Conservation (phyloP, 2,113 vertebrate genomes). For the Machaerirhynchus nigripectus region DNA sequence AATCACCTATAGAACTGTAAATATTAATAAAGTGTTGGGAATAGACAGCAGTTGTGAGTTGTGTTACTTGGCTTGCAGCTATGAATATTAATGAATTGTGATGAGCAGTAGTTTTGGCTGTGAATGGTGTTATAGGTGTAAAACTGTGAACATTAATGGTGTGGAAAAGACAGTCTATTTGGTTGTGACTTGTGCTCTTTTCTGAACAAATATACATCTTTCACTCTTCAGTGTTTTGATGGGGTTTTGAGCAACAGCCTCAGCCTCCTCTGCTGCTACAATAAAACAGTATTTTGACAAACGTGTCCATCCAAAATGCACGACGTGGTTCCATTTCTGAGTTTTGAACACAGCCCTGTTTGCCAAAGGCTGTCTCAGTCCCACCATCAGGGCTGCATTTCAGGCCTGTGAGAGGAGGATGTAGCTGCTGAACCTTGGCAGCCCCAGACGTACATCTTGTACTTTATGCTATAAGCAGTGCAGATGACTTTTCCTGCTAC, state of each 20-base stretch:
- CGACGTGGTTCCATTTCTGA: background rate
- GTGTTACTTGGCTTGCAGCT: background rate
- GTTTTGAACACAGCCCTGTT: background rate
- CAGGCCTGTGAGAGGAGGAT: background rate
- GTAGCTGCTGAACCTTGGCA: background rate
- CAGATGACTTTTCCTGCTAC: background rate
- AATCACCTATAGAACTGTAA: background rate
- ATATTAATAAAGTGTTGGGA: background rate
- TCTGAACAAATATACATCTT: background rate
- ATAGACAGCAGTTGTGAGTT: background rate
- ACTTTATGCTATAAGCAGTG: background rate
- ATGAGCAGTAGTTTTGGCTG: background rate
- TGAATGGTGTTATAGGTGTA: background rate
- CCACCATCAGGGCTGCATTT: background rate
- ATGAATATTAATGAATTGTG: background rate
- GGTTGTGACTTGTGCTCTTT: background rate
- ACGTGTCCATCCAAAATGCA: background rate
- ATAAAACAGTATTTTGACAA: slow-evolving; percentile 23
- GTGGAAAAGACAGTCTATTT: background rate
- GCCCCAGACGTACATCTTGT: background rate
- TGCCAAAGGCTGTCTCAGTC: background rate
- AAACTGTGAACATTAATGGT: background rate
- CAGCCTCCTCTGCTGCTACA: background rate
- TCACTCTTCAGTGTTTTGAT: background rate
- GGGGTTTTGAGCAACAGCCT: background rate